Conservation (phyloP, 2,797 vertebrate genomes). For the Pelobates cultripes region DNA sequence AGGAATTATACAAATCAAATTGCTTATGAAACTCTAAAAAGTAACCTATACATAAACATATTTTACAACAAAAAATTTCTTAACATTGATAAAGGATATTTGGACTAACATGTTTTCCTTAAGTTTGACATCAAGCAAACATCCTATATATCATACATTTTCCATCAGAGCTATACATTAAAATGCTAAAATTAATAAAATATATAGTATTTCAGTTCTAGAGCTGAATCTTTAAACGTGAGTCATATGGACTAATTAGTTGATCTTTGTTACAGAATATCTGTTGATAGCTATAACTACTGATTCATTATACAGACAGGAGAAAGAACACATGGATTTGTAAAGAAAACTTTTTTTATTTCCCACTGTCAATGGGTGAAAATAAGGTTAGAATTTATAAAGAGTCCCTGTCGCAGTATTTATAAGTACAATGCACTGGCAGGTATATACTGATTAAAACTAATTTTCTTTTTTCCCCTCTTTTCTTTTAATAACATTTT, state of each 20-base stretch:
- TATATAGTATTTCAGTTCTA: too few species aligned
- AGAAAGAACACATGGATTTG: not conserved
- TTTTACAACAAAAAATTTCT: too few species aligned
- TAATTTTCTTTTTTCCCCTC: slow-evolving; percentile 30
- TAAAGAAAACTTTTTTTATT: slow-evolving; percentile 32
- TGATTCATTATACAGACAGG: not conserved
- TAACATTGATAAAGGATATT: too few species aligned
- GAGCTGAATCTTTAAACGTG: not conserved
- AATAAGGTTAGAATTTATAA: slow-evolving; percentile 29
- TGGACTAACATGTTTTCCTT: too few species aligned
- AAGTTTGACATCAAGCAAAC: too few species aligned
- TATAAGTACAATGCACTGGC: slow-evolving; percentile 36
- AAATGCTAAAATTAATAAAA: too few species aligned
- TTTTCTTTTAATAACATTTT: slow-evolving; percentile 51
- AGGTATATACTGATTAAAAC: slow-evolving; percentile 40
- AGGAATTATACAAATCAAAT: too few species aligned
- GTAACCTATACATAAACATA: too few species aligned
- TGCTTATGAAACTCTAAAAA: too few species aligned
- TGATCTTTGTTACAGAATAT: not conserved
- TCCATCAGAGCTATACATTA: too few species aligned
- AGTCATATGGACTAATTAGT: not conserved
- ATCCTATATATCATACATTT: too few species aligned
- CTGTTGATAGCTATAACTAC: not conserved
- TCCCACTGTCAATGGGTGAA: slow-evolving; percentile 35
- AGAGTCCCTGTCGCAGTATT: slow-evolving; percentile 33